Conservation (phyloP, 2,888 invertebrate genomes). For the Oligia fasciuncula region DNA sequence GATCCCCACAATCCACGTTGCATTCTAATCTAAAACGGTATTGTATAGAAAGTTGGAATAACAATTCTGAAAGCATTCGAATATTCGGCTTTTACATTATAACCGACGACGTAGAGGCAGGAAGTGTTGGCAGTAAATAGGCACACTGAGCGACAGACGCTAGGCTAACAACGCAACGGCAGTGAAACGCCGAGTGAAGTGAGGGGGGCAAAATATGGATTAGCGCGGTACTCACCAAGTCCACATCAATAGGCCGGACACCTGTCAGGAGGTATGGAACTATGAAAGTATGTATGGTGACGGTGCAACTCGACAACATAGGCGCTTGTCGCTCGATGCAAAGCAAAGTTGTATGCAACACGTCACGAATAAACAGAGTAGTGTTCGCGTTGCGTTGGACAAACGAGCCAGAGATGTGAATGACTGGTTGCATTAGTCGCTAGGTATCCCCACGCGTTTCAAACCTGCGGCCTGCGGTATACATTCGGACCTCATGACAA, state of each 20-base stretch:
- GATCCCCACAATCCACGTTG: conserved; percentile 16
- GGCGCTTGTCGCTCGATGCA: neutral
- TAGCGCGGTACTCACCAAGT: neutral
- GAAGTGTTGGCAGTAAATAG: neutral
- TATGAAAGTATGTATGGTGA: conserved; percentile 8
- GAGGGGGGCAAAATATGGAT: neutral
- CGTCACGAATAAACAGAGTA: conserved; percentile 3
- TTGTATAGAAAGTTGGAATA: neutral
- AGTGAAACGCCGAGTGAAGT: conserved; percentile 9
- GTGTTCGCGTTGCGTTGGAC: conserved; percentile 10
- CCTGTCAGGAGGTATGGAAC: conserved; percentile 1
- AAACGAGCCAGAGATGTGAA: conserved; percentile 20
- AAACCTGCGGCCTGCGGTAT: neutral
- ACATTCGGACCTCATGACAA: conserved; percentile 2
- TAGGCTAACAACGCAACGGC: conserved; percentile 9
- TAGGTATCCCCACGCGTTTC: neutral
- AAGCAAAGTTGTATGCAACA: neutral
- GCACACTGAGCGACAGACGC: neutral
- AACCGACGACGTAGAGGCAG: neutral
- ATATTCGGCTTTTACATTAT: conserved; percentile 9
- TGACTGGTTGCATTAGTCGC: conserved; percentile 17
- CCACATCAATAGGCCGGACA: conserved; percentile 5
- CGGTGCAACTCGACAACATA: neutral
- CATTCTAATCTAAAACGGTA: conserved; percentile 23
- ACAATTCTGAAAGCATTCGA: neutral